Conservation (phyloP, 2,797 vertebrate genomes). For the Pelodytes ibericus region DNA sequence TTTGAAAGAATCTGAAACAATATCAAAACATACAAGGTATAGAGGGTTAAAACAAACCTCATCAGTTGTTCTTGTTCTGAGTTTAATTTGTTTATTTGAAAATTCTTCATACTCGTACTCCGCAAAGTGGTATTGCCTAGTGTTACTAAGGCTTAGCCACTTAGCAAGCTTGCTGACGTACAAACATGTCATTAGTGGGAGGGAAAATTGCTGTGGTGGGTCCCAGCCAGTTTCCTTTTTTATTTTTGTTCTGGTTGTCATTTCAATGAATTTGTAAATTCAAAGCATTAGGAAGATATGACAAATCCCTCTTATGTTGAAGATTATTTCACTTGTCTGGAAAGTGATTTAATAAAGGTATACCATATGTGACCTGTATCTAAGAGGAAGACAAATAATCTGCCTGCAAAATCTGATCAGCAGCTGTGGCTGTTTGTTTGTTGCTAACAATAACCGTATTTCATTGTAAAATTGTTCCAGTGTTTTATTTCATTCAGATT, state of each 20-base stretch:
- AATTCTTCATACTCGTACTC: constrained; percentile 29
- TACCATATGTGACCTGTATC: constrained; percentile 5
- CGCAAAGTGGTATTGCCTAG: not conserved
- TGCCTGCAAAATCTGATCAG: no score
- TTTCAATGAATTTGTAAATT: constrained; percentile 30
- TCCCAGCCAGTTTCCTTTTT: constrained; percentile 17
- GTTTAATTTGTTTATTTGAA: constrained; percentile 1
- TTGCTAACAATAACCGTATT: no score
- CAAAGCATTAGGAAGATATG: constrained; percentile 14
- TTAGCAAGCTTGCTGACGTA: constrained; percentile 40
- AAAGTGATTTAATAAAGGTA: constrained; percentile 7
- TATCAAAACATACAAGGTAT: no score
- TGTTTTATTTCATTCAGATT: no score
- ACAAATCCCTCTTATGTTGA: not conserved
- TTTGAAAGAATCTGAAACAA: no score
- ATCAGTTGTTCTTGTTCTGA: no score
- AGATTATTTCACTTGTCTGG: constrained; percentile 27
- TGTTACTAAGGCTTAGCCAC: constrained; percentile 22
- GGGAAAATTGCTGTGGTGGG: constrained; percentile 35
- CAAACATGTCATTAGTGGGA: constrained; percentile 27
- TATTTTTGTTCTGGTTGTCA: constrained; percentile 38
- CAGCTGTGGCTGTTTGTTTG: no score
- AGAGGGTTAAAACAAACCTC: no score
- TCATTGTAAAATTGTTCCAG: no score
- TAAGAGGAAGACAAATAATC: not conserved